Evolutionary conservation across 2,797 vertebrate species (phyloP), one percentile per base, ranked within the genome.

Genomic region (Catostomus latipinnis): DNA sequence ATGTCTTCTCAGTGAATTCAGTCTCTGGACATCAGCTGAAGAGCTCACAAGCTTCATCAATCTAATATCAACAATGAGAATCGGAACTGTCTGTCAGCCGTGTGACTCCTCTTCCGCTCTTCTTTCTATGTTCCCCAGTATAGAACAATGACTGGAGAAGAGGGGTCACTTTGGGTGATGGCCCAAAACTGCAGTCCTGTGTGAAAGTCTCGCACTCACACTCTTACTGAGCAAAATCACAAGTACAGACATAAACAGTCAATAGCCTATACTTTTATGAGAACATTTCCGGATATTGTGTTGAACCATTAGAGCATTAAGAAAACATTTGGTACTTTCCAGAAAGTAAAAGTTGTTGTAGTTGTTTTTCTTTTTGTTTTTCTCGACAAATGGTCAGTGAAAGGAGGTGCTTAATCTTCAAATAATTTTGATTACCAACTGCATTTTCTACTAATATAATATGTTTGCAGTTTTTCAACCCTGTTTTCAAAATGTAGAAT

Each of bases 21-120:
- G 46, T n/a, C 46, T 62, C 16, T 18, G 61, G 57, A 63, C 46
- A 49, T 52, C 16, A 60, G 13, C 16, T 10, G 48, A 63, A 62
- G 50, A 53, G 43, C 43, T 65, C 43, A 13, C 62, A 14, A 65
- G 62, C 18, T 52, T 76, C 74, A 76, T 76, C 61, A 67, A 76
- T 76, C 74, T 76, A 46, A 48, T 12, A 5, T 53, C 65, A 14
- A 76, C 74, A 76, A 66, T 56, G 74, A 43, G 34, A 45, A 66
- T 76, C 62, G 74, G 74, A 76, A 76, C 74, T 18, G 50, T 53
- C 52, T 65, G 62, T 76, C 61, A 54, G 53, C 14, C 54, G 4
- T 5, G 52, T 45, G 61, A 76, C 74, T 50, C 74, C 74, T 66
- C 62, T 76, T 76, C 74, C 74, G 63, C 74, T 76, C 34, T 18